Conservation (phyloP, 2,113 vertebrate genomes). For the Gopherus evgoodei region DNA sequence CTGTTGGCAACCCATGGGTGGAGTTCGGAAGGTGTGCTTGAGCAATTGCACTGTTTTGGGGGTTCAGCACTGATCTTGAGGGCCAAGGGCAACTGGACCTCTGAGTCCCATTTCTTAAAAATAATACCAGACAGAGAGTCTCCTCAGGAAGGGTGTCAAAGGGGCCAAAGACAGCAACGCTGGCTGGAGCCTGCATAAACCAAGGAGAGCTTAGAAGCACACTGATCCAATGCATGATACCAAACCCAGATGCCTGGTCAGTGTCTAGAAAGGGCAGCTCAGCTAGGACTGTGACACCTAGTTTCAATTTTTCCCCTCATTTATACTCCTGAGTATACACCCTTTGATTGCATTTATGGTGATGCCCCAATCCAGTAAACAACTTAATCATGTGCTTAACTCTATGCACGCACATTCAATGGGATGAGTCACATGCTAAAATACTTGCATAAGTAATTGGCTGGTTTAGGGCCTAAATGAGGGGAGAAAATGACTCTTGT, state of each 20-base stretch:
- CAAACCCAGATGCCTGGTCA: not conserved
- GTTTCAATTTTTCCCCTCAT: not conserved
- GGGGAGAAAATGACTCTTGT: not conserved
- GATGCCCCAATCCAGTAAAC: not conserved
- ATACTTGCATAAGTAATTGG: not conserved
- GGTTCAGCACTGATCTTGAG: not conserved
- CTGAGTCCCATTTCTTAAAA: not conserved
- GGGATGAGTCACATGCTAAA: not conserved
- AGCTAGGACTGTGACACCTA: not conserved
- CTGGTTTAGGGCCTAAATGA: not conserved
- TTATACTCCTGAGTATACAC: not conserved
- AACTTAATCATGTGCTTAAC: conserved; percentile 6
- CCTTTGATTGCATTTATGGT: not conserved
- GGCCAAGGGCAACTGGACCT: not conserved
- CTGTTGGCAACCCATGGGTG: not conserved
- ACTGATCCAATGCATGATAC: not conserved
- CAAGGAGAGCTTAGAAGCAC: not conserved
- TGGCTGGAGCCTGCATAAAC: not conserved
- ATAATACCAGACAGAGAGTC: not conserved
- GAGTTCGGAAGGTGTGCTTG: not conserved
- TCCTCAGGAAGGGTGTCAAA: not conserved
- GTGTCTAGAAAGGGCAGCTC: not conserved
- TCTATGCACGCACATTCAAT: not conserved
- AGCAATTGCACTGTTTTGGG: not conserved
- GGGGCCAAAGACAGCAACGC: not conserved